A percentile compares a stretch with the other conserved stretches of the same genome.
phyloP scores from a whole-genome alignment of 2,797 vertebrate species.

The Propithecus deckenii region DNA sequence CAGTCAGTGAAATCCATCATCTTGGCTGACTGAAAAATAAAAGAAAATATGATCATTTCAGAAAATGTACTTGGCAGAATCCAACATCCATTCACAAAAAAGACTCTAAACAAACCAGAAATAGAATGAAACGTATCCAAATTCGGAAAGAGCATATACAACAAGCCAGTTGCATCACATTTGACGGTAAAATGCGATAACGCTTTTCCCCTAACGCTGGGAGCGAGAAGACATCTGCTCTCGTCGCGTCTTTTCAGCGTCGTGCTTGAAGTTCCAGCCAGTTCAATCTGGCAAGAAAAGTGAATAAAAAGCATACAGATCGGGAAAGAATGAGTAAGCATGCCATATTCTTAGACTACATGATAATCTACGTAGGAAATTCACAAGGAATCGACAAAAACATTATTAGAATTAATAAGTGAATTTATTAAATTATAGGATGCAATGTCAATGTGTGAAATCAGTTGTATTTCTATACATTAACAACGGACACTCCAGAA shows the following conservation, averaged over 20 bases:
- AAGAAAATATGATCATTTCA: neutral
- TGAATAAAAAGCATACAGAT: no score
- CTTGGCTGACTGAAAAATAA: neutral
- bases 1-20: neutral
- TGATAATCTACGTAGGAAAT: neutral
- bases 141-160: rapidly evolving
- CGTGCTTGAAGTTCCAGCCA: neutral
- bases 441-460: neutral
- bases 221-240: neutral
- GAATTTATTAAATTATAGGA: neutral
- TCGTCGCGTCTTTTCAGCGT: neutral
- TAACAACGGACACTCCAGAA: neutral
- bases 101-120: neutral
- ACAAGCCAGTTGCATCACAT: neutral
- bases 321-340: neutral
- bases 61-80: neutral
- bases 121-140: neutral
- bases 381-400: neutral
- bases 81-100: neutral
- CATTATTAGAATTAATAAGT: neutral
- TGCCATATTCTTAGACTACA: neutral
- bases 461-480: neutral
- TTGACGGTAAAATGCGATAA: neutral
- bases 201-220: rapidly evolving
- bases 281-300: neutral